These are phyloP conservation scores for Mesorhabditis spiculigera DNA, from an alignment of 2,888 invertebrate species.

Conservation along the genomic window DNA sequence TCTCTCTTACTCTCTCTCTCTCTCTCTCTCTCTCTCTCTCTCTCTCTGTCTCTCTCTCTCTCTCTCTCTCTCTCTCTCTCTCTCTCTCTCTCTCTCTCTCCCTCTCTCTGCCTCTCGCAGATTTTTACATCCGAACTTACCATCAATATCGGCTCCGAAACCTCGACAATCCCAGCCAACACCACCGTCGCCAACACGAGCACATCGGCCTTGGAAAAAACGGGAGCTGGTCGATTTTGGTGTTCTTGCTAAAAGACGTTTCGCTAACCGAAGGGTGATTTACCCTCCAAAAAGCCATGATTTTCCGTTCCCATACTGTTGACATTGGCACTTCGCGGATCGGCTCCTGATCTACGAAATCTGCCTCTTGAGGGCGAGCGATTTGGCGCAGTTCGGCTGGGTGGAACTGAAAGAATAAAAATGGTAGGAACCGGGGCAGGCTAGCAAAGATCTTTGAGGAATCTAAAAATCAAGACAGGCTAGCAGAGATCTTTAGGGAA, in stretches of 20 bases:
- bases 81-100: background rate
- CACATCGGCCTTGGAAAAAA: background rate
- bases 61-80: too few species aligned
- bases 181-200: background rate
- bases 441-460: too few species aligned
- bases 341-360: background rate
- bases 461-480: too few species aligned
- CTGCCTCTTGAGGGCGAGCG: too few species aligned
- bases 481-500: too few species aligned
- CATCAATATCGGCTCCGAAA: background rate
- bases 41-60: too few species aligned
- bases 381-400: background rate
- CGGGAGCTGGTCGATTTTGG: background rate
- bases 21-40: background rate
- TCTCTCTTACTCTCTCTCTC: background rate
- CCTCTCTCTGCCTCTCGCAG: too few species aligned
- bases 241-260: background rate
- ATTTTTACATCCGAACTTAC: background rate
- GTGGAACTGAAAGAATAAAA: too few species aligned
- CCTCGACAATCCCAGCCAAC: background rate
- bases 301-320: conserved; percentile 3
- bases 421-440: too few species aligned
- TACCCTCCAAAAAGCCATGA: background rate
- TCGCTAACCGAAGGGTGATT: background rate
- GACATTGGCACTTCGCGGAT: background rate